A percentile compares a stretch with the other conserved stretches of the same genome.
Evolutionary conservation across 1,140 invertebrate genomes (phyloP).

Genomic region (Zaprionus ornatus): DNA sequence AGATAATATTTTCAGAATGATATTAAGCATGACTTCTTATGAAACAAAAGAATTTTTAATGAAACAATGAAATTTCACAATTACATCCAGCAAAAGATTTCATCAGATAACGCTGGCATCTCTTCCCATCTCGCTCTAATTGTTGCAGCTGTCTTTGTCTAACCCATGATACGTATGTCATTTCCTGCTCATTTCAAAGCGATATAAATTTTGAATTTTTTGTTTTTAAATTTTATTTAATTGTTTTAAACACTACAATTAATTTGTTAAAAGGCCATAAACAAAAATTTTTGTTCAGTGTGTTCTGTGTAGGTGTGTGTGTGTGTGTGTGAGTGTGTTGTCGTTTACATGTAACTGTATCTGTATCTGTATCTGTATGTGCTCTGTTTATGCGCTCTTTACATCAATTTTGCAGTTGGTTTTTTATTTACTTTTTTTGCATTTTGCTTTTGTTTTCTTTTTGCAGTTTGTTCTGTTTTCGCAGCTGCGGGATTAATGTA

Average conservation of each 20-base stretch:
- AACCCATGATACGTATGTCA: neutral
- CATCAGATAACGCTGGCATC: neutral
- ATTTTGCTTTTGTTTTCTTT: slow-evolving; percentile 12
- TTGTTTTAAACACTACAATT: slow-evolving; percentile 58
- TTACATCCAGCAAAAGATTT: neutral
- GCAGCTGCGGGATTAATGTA: slow-evolving; percentile 17
- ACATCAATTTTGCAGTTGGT: slow-evolving; percentile 17
- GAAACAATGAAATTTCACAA: neutral
- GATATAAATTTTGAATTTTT: neutral
- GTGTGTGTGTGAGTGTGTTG: neutral
- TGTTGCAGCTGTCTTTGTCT: neutral
- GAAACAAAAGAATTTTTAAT: too few species aligned
- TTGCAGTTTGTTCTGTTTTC: neutral
- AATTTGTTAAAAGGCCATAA: slow-evolving; percentile 59
- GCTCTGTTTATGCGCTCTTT: slow-evolving; percentile 7
- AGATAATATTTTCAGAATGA: too few species aligned
- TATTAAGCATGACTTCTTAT: neutral
- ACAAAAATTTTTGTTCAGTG: slow-evolving; percentile 45
- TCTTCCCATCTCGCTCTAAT: neutral
- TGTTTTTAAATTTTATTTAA: slow-evolving; percentile 51
- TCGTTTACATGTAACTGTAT: slow-evolving; percentile 8
- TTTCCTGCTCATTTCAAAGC: neutral
- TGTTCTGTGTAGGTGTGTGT: slow-evolving; percentile 10
- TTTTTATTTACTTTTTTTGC: slow-evolving; percentile 15
- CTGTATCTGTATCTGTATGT: slow-evolving; percentile 6